Base-by-base conservation (phyloP, 2,113 vertebrate species). In the Xenopus laevis region DNA sequence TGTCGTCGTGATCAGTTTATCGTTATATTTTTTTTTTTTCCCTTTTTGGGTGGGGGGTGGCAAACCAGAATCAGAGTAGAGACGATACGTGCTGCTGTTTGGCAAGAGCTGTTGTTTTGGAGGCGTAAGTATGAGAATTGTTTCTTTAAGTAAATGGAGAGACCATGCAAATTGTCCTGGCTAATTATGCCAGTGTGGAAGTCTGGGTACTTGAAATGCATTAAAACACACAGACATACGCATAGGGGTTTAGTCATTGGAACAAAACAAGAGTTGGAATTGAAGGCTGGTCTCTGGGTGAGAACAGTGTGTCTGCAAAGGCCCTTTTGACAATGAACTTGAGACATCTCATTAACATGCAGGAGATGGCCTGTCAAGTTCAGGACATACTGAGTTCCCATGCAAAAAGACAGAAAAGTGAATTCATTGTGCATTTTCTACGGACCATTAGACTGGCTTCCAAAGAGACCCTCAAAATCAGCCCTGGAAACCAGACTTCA, bases 311-410 rank as follows among this genome's bases (percentile, higher is more conserved):
- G 74, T 64, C 79, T 79, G 78, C 75, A 78, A 71, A 72, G 79
- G 80, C 71, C 58, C 21, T 17, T 55, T 78, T 91, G 87, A 90
- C 91, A 91, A 93, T 92, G 91, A 93, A 92, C 91, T 89, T 91
- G 90, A 89, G 90, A 87, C 89, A 87, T 87, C 88, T 83, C 89
- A 89, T 87, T 86, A 87, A 87, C 90, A 90, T 88, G 84, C 85
- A 88, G 85, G 83, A 84, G 86, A 84, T 87, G 86, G 84, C 80
- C 82, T 86, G 87, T 88, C 87, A 87, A 80, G 81, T 83, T 84
- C 81, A 71, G 86, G 87, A 84, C 81, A 78, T 81, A 71, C 83
- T 59, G 84, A 86, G 89, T 93, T 95, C 93, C 87, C 93, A 93
- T 85, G 91, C 87, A 82, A 83, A 82, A 82, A 81, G 83, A 85